phyloP scores from a whole-genome alignment of 1,140 invertebrate species.

The Drosophila setifemur region DNA sequence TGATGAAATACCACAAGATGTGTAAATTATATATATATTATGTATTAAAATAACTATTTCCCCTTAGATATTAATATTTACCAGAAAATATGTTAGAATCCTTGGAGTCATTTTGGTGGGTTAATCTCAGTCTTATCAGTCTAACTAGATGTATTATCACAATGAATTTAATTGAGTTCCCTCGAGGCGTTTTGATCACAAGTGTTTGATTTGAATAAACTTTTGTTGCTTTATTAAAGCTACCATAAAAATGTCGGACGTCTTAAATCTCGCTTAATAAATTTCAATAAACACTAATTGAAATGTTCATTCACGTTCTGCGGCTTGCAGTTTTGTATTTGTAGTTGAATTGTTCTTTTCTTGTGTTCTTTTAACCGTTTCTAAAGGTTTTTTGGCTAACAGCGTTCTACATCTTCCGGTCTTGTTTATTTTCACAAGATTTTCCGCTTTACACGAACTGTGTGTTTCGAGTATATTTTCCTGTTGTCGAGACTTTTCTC shows the following conservation, averaged over 20 bases:
- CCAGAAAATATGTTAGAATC: conserved; percentile 77
- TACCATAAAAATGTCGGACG: conserved; percentile 26
- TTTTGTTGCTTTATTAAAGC: conserved; percentile 1
- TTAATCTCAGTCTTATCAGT: conserved; percentile 55
- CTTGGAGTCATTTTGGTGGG: conserved; percentile 66
- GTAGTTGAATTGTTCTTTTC: conserved; percentile 5
- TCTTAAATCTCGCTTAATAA: conserved; percentile 49
- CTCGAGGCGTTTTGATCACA: conserved; percentile 24
- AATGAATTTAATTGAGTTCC: conserved; percentile 33
- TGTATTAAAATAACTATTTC: background rate
- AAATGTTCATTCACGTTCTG: conserved; percentile 15
- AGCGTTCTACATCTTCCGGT: conserved; percentile 16
- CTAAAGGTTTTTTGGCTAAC: background rate
- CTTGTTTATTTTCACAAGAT: background rate
- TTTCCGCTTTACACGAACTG: conserved; percentile 5
- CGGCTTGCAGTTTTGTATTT: background rate
- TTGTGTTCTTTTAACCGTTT: background rate
- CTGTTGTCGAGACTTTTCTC: conserved; percentile 6
- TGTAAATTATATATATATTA: no score
- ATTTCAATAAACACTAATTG: conserved; percentile 66
- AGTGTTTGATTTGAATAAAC: conserved; percentile 16
- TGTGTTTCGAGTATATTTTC: conserved; percentile 4
- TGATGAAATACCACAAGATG: background rate
- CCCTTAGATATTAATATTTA: conserved; percentile 39
- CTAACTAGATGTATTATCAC: conserved; percentile 53